These are phyloP conservation scores for Oceanodroma tethys DNA, from an alignment of 2,113 vertebrate genomes.

Conservation along the genomic window DNA sequence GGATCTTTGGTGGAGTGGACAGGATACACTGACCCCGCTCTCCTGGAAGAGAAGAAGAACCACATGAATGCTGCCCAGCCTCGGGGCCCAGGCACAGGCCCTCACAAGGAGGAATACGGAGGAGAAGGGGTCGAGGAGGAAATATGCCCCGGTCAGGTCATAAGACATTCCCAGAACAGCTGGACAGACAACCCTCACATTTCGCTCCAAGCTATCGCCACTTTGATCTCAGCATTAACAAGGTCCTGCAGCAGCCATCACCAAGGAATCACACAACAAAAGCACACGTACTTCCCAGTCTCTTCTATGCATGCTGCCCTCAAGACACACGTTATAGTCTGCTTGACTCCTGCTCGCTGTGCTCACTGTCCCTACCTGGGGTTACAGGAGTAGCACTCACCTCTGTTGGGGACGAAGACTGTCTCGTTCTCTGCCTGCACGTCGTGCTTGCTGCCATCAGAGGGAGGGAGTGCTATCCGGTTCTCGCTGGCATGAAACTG, in stretches of 20 bases:
- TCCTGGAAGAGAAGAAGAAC: conserved; percentile 70
- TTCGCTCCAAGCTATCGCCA: neutral
- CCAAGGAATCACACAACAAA: neutral
- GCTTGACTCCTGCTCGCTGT: neutral
- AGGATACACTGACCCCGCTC: conserved; percentile 96
- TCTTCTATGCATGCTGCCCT: accelerated
- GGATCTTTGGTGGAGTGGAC: conserved; percentile 95
- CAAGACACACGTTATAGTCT: neutral
- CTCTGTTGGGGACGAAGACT: conserved; percentile 94
- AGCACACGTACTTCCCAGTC: neutral
- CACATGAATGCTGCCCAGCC: neutral
- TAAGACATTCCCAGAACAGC: neutral
- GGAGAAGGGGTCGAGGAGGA: neutral
- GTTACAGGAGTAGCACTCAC: conserved; percentile 65
- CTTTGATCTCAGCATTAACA: neutral
- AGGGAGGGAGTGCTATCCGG: conserved; percentile 84
- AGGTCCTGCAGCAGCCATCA: neutral
- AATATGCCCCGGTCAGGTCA: neutral
- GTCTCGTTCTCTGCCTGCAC: conserved; percentile 96
- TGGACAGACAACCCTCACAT: neutral
- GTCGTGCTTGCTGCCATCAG: conserved; percentile 87
- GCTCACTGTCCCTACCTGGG: accelerated
- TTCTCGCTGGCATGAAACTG: conserved; percentile 95
- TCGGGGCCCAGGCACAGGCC: accelerated
- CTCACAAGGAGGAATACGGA: accelerated